Conservation (phyloP, 2,797 vertebrate genomes). For the Glyptemys insculpta region DNA sequence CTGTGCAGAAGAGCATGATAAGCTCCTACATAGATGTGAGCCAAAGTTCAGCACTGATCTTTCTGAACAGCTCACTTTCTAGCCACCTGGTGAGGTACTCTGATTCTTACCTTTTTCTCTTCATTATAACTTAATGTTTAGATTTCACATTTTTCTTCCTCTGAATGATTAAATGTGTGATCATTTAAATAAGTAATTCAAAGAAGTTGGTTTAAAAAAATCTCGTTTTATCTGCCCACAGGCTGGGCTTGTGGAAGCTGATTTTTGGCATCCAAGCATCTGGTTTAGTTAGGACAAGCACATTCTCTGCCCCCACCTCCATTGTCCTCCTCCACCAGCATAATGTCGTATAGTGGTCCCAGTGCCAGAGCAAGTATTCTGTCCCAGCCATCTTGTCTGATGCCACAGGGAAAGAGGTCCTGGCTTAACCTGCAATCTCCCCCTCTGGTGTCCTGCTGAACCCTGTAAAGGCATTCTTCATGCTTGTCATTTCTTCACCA, state of each 20-base stretch:
- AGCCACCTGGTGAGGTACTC: background rate
- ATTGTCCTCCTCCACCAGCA: background rate
- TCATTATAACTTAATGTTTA: background rate
- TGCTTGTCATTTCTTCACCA: background rate
- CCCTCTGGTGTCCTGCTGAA: background rate
- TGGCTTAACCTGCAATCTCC: background rate
- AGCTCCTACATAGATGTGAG: background rate
- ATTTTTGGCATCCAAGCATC: background rate
- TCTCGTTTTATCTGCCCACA: too few relatives aligned
- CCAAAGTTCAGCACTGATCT: background rate
- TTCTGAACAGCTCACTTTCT: background rate
- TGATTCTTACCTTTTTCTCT: background rate
- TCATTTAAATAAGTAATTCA: background rate
- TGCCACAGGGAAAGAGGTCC: background rate
- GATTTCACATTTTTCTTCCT: background rate
- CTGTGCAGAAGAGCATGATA: background rate
- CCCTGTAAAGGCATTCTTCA: background rate
- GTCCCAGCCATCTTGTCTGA: background rate
- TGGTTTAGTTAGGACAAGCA: background rate
- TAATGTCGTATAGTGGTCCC: background rate
- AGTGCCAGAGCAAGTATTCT: background rate
- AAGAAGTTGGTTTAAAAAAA: background rate
- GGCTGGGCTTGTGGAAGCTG: background rate
- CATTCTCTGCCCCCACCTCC: background rate
- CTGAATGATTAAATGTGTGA: background rate